phyloP scores from a whole-genome alignment of 2,888 invertebrate genomes.

The Scelioninae gen. 1 region DNA sequence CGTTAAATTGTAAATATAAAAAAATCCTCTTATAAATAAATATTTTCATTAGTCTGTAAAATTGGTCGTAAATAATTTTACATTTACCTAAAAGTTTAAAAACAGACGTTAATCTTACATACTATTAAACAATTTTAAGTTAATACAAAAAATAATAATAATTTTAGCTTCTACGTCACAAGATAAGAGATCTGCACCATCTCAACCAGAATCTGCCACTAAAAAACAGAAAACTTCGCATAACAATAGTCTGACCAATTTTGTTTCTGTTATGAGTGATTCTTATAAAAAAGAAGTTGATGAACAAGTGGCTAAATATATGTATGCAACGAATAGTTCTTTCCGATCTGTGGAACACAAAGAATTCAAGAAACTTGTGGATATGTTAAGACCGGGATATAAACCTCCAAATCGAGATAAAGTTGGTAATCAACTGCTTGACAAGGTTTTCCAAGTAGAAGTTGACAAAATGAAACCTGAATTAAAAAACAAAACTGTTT shows the following conservation, averaged over 20 bases:
- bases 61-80: no score
- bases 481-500: constrained; percentile 34
- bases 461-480: constrained; percentile 33
- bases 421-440: constrained; percentile 42
- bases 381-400: constrained; percentile 42
- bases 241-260: constrained; percentile 19
- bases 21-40: no score
- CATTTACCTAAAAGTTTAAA: no score
- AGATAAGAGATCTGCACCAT: constrained; percentile 36
- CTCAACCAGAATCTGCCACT: constrained; percentile 13
- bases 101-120: no score
- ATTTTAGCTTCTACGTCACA: constrained; percentile 24
- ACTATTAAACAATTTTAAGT: no score
- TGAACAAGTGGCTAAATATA: constrained; percentile 24
- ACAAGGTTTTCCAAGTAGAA: constrained; percentile 24
- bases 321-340: constrained; percentile 41
- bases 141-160: not conserved
- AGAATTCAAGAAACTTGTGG: constrained; percentile 6
- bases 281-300: constrained; percentile 31
- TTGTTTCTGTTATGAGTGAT: constrained; percentile 39
- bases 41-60: no score
- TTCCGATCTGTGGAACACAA: constrained; percentile 33
- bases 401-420: constrained; percentile 40
- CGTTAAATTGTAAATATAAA: no score
- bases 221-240: constrained; percentile 33